Evolutionary conservation across 64 coral and sea anemone species (phyloP).

Genomic region (Cladopsammia gracilis): DNA sequence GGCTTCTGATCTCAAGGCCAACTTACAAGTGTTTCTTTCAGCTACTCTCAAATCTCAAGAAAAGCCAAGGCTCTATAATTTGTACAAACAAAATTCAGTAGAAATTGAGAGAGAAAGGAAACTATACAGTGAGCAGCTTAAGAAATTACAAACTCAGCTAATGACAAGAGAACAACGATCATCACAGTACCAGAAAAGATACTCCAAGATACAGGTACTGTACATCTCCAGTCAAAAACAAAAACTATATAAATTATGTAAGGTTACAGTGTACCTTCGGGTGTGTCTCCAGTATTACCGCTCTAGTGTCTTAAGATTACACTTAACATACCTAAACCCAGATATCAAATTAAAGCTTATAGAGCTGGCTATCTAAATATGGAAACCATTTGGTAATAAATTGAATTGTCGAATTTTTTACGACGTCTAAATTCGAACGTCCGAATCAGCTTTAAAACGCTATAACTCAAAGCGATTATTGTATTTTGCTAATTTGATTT

Average conservation of each 20-base stretch:
- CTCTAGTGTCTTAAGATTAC: no score
- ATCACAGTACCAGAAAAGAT: constrained; percentile 79
- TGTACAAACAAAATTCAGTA: constrained; percentile 22
- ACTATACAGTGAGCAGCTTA: constrained; percentile 73
- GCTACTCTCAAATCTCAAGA: constrained; percentile 88
- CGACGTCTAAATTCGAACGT: no score
- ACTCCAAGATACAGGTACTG: constrained; percentile 80
- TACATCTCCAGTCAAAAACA: background rate
- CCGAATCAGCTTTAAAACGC: no score
- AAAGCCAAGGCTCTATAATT: constrained; percentile 88
- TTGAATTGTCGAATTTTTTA: no score
- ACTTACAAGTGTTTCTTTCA: constrained; percentile 75
- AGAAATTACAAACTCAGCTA: constrained; percentile 71
- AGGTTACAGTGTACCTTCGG: no score
- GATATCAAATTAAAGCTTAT: no score
- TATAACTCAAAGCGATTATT: no score
- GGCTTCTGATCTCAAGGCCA: constrained; percentile 83
- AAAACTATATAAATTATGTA: background rate
- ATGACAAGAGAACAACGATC: constrained; percentile 64
- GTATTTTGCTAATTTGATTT: no score
- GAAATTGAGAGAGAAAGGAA: constrained; percentile 67
- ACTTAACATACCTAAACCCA: no score
- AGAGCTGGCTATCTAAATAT: no score
- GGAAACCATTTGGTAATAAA: no score
- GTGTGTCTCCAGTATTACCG: no score